phyloP scores from a whole-genome alignment of 2,888 invertebrate genomes.

The Teinopalpus imperialis region DNA sequence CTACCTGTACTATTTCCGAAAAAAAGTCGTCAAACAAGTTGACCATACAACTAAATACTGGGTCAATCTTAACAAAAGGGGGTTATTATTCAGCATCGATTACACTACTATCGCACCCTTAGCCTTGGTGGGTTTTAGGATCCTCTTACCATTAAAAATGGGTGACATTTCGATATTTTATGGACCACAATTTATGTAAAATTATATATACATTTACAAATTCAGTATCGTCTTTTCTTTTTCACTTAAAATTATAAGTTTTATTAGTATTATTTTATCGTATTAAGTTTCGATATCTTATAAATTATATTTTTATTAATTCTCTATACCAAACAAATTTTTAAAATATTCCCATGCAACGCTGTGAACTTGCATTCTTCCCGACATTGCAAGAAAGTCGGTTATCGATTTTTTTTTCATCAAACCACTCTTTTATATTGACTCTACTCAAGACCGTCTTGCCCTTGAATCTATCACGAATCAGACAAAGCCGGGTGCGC shows the following conservation, averaged over 20 bases:
- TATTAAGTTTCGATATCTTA: no score
- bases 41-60: slow-evolving; percentile 60
- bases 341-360: slow-evolving; percentile 13
- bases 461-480: slow-evolving; percentile 43
- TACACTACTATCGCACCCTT: slow-evolving; percentile 53
- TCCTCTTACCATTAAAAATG: slow-evolving; percentile 61
- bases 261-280: no score
- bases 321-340: no score
- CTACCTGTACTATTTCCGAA: slow-evolving; percentile 12
- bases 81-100: slow-evolving; percentile 47
- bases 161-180: slow-evolving; percentile 48
- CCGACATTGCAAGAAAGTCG: slow-evolving; percentile 44
- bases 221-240: no score
- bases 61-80: slow-evolving; percentile 60
- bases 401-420: slow-evolving; percentile 36
- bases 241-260: no score
- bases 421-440: slow-evolving; percentile 34
- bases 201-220: no score
- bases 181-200: no score
- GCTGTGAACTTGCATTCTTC: slow-evolving; percentile 31
- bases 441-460: slow-evolving; percentile 52
- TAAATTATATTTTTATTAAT: no score
- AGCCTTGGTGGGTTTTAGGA: slow-evolving; percentile 37
- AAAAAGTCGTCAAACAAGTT: slow-evolving; percentile 37
- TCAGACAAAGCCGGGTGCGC: slow-evolving; percentile 67